Percentiles rank a stretch among this genome's conserved stretches.
phyloP scores from a whole-genome alignment of 2,797 vertebrate species.

The Enoplosus armatus region DNA sequence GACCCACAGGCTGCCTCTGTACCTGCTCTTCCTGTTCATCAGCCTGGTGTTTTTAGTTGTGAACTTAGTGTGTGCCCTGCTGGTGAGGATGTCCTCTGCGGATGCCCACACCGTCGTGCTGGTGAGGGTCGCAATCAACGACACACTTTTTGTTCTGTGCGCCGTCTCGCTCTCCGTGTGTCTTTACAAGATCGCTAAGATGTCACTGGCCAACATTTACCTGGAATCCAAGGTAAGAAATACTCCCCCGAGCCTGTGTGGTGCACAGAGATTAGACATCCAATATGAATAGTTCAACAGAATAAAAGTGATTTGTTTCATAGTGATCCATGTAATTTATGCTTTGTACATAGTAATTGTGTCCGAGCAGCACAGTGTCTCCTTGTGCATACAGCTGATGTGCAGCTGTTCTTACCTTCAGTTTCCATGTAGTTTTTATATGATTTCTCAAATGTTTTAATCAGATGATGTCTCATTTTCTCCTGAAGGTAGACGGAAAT shows the following conservation, averaged over 20 bases:
- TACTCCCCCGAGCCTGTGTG: no score
- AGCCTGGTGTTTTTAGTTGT: constrained; percentile 94
- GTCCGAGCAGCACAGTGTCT: constrained; percentile 48
- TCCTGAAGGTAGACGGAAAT: neutral
- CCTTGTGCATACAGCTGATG: constrained; percentile 8
- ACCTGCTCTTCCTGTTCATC: constrained; percentile 91
- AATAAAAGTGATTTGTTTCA: neutral
- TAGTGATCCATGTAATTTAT: no score
- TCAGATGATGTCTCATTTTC: neutral
- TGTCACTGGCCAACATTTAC: constrained; percentile 98
- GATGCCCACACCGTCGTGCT: constrained; percentile 91
- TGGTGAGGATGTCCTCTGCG: constrained; percentile 90
- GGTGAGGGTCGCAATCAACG: constrained; percentile 95
- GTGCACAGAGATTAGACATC: no score
- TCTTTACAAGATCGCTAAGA: constrained; percentile 98
- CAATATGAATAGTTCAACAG: neutral
- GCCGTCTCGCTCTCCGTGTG: constrained; percentile 94
- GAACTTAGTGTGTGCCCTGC: constrained; percentile 93
- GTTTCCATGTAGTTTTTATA: neutral
- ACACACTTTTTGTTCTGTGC: constrained; percentile 94
- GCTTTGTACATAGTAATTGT: constrained; percentile 23
- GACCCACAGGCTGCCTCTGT: constrained; percentile 83
- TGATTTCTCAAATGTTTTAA: neutral
- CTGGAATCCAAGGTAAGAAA: constrained; percentile 94
- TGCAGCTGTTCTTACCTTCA: neutral